A percentile compares a stretch with the other conserved stretches of the same genome.
Evolutionary conservation across 2,797 vertebrate genomes (phyloP).

Genomic region (Neostethus bicornis): DNA sequence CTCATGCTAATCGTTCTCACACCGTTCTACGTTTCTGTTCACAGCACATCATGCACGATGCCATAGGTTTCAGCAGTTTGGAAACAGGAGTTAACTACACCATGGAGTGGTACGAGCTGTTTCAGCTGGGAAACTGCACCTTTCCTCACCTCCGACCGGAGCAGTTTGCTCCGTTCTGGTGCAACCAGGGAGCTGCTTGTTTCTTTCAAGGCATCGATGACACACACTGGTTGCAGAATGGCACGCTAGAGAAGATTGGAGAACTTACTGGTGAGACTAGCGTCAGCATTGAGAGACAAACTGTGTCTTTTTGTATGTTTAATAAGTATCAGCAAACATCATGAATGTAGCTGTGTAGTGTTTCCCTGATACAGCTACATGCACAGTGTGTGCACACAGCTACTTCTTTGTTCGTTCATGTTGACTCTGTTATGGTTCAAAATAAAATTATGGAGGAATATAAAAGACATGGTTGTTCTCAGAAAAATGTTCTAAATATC

Average conservation of each 20-base stretch:
- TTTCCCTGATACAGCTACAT: not conserved
- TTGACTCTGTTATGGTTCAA: not conserved
- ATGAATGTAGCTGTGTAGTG: not conserved
- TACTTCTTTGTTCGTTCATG: not conserved
- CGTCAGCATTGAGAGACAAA: not conserved
- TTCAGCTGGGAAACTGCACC: conserved; percentile 97
- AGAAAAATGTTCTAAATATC: not conserved
- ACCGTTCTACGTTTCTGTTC: conserved; percentile 7
- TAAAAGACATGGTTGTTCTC: not conserved
- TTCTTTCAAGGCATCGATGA: conserved; percentile 95
- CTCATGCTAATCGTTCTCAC: not conserved
- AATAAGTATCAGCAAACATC: no score
- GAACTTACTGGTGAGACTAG: conserved; percentile 76
- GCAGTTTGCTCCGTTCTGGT: conserved; percentile 89
- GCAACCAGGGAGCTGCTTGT: conserved; percentile 98
- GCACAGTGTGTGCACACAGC: not conserved
- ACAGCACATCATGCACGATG: conserved; percentile 98
- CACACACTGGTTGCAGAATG: conserved; percentile 93
- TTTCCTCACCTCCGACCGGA: conserved; percentile 90
- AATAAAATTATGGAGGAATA: not conserved
- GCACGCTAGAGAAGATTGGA: conserved; percentile 88
- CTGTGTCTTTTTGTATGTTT: no score
- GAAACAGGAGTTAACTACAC: conserved; percentile 88
- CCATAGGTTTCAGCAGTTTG: conserved; percentile 92
- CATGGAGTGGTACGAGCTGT: conserved; percentile 98